Base-by-base conservation (phyloP, 2,888 invertebrate species). In the Smittia sp. region DNA sequence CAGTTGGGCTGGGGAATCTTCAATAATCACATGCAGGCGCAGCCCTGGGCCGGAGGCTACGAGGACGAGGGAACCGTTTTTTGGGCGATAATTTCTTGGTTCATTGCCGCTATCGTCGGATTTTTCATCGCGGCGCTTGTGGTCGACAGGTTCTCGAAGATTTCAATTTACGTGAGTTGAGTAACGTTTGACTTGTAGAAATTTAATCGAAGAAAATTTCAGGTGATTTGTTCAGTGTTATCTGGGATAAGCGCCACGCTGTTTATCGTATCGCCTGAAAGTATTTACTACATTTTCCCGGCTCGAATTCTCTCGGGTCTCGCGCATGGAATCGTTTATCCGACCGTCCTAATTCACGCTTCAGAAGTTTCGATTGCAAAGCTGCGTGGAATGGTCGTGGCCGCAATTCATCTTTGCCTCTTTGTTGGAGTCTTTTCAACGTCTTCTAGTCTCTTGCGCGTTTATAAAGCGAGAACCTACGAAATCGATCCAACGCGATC, bases 1-100 rank as follows among this genome's bases (percentile, higher is more conserved):
- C 67, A 75, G 32, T 25, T 65, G 39, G 69, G 65, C 25, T 75
- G 73, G 73, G 73, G 73, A 52, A 69, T 75, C 15, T 75, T 75
- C 9, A 73, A 75, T 27, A 63, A 32, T 68, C 68, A 73, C 52
- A 6, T 75, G n/a, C n/a, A 18, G 15, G 32, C 25, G 39, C 68
- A 67, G 58, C 39, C 62, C 7, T 70, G 67, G 67, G 54, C 72
- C n/a, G 39, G 54, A 24, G 73, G 65, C 11, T 63, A 63, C n/a
- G 73, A 65, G 27, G 65, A 65, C 18, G 52, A 39, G 20, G 73
- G 65, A 1, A 25, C 73, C 18, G 52, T 74, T n/a, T 68, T 75
- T 18, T 75, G 58, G 24, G 68, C 39, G 2, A 74, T 73, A 3
- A 41, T 62, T 13, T 65, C 73, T 15, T 75, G 63, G 52, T 75